phyloP scores from a whole-genome alignment of 1,140 invertebrate species.

The Tetranychus urticae region DNA sequence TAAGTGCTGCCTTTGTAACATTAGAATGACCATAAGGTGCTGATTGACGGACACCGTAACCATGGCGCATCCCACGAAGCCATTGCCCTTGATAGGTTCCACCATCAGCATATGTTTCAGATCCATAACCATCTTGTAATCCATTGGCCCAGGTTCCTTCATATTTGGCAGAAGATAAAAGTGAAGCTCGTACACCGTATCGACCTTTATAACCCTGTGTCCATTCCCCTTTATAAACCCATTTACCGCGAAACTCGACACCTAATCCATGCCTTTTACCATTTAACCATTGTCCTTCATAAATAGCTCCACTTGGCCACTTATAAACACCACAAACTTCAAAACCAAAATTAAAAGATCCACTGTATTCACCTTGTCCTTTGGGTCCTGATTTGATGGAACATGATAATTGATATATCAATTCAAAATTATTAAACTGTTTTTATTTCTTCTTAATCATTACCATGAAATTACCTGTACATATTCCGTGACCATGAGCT shows the following conservation, averaged over 20 bases:
- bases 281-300: constrained; percentile 97
- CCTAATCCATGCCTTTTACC: constrained; percentile 94
- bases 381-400: constrained; percentile 36
- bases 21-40: constrained; percentile 54
- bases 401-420: too few species aligned
- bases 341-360: constrained; percentile 96
- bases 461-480: constrained; percentile 34
- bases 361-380: constrained; percentile 91
- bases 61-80: constrained; percentile 88
- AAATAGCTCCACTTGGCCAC: constrained; percentile 81
- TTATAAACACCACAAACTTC: constrained; percentile 97
- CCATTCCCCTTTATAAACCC: constrained; percentile 97
- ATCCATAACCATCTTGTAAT: constrained; percentile 95
- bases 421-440: too few species aligned
- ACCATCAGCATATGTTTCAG: constrained; percentile 95
- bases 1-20: constrained; percentile 2
- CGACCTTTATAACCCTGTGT: constrained; percentile 97
- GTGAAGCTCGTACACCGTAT: constrained; percentile 85
- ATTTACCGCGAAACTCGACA: constrained; percentile 80
- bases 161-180: constrained; percentile 75
- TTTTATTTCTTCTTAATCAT: too few species aligned
- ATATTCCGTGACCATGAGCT: constrained; percentile 84
- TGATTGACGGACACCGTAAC: constrained; percentile 85
- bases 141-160: constrained; percentile 98
- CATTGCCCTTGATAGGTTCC: constrained; percentile 59